These are phyloP conservation scores for Ophion ellenae DNA, from an alignment of 2,888 invertebrate genomes.

Conservation along the genomic window DNA sequence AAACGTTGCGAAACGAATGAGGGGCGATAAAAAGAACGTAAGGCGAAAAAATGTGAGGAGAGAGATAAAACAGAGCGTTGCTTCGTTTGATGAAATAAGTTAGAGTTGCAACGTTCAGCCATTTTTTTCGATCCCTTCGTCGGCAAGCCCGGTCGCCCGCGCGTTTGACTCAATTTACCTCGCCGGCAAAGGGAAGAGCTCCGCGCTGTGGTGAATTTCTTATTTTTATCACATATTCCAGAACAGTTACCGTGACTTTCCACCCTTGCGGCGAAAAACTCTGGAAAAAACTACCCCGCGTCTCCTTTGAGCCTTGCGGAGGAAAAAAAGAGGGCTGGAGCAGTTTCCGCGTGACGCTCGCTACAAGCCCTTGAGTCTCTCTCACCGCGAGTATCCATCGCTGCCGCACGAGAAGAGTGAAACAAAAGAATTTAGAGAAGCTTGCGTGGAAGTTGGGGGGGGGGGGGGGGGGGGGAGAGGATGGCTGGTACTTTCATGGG, in stretches of 20 bases:
- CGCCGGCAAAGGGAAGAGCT: constrained; percentile 68
- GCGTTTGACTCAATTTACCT: constrained; percentile 78
- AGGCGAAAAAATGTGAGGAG: constrained; percentile 12
- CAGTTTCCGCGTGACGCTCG: neutral
- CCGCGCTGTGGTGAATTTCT: constrained; percentile 61
- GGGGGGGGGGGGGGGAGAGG: too few relatives aligned
- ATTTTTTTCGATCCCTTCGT: constrained; percentile 47
- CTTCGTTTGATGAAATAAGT: constrained; percentile 30
- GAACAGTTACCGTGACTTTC: constrained; percentile 71
- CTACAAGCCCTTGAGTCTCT: neutral
- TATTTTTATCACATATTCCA: constrained; percentile 78
- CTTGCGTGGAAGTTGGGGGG: constrained; percentile 31
- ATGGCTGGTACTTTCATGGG: constrained; percentile 69
- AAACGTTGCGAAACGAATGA: neutral
- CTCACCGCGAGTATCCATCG: constrained; percentile 32
- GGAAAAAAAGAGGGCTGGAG: constrained; percentile 9
- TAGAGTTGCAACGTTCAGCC: constrained; percentile 4
- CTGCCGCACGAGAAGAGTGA: constrained; percentile 28
- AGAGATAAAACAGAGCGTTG: neutral
- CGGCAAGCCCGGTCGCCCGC: constrained; percentile 21
- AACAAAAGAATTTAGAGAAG: constrained; percentile 67
- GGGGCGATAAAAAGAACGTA: constrained; percentile 1
- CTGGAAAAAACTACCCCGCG: neutral
- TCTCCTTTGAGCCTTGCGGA: neutral
- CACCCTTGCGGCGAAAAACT: constrained; percentile 61